phyloP scores from a whole-genome alignment of 2,888 invertebrate species.

The Ectemnius cavifrons region DNA sequence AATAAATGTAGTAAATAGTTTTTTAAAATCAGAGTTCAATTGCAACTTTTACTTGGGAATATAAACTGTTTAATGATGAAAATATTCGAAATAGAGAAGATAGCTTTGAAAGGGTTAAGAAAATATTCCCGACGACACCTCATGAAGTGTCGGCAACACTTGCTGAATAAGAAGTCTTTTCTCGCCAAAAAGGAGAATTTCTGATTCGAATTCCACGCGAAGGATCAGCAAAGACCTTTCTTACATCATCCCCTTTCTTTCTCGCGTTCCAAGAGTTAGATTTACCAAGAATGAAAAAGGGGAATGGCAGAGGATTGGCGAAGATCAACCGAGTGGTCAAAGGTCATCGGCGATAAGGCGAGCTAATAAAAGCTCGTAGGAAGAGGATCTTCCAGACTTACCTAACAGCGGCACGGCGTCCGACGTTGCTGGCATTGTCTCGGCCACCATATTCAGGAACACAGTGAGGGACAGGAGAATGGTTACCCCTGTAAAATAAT shows the following conservation, averaged over 20 bases:
- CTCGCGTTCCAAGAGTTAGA: too few species aligned
- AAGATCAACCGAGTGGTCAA: neutral
- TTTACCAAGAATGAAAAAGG: too few species aligned
- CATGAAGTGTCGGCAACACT: too few species aligned
- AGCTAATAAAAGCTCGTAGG: slow-evolving; percentile 14
- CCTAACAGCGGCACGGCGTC: slow-evolving; percentile 94
- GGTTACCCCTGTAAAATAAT: slow-evolving; percentile 89
- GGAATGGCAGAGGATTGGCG: slow-evolving; percentile 7
- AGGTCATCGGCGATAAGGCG: neutral
- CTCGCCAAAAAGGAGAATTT: neutral
- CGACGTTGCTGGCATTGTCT: slow-evolving; percentile 98
- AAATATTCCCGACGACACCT: too few species aligned
- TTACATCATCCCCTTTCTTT: slow-evolving; percentile 15
- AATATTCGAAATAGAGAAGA: too few species aligned
- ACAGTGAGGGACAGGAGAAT: slow-evolving; percentile 98
- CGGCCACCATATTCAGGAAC: slow-evolving; percentile 98
- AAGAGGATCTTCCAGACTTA: slow-evolving; percentile 70
- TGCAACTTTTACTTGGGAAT: too few species aligned
- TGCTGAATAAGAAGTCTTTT: neutral
- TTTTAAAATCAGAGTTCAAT: too few species aligned
- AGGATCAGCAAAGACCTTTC: slow-evolving; percentile 10
- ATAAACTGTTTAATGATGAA: too few species aligned
- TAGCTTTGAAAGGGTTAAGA: too few species aligned
- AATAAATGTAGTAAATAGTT: too few species aligned
- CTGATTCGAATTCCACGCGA: slow-evolving; percentile 30